These are phyloP conservation scores for Xestobium rufovillosum DNA, from an alignment of 2,888 invertebrate genomes.

Conservation along the genomic window DNA sequence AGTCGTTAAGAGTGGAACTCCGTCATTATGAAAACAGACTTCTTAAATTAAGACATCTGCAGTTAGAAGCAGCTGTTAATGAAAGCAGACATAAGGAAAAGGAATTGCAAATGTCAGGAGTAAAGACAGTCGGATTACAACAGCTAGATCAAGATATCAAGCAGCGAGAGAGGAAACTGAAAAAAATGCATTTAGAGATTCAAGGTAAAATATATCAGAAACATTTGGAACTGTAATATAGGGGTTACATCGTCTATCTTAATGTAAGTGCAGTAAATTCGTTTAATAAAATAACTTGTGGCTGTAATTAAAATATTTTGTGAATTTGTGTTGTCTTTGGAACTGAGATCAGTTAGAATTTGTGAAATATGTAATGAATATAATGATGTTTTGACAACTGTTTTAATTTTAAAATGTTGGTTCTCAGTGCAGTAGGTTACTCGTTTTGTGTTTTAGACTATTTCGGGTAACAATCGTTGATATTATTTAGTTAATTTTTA, in stretches of 20 bases:
- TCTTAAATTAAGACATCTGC: conserved; percentile 72
- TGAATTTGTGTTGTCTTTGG: too few species aligned
- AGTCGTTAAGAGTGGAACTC: conserved; percentile 66
- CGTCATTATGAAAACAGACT: conserved; percentile 81
- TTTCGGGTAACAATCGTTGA: too few species aligned
- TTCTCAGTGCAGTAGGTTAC: too few species aligned
- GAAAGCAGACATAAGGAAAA: conserved; percentile 57
- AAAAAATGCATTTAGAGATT: conserved; percentile 74
- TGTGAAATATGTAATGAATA: too few species aligned
- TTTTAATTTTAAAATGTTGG: too few species aligned
- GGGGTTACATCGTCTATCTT: conserved; percentile 4
- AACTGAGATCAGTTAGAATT: too few species aligned
- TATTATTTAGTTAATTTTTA: too few species aligned
- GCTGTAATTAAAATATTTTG: too few species aligned
- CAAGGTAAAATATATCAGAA: conserved; percentile 68
- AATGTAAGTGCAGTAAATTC: too few species aligned
- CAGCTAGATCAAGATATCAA: conserved; percentile 71
- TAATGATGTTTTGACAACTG: too few species aligned
- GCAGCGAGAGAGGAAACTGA: conserved; percentile 76
- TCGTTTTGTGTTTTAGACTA: too few species aligned
- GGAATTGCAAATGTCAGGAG: conserved; percentile 49
- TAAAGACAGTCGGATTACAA: conserved; percentile 55
- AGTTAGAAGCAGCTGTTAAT: conserved; percentile 71
- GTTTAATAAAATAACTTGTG: too few species aligned
- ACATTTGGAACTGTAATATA: conserved; percentile 64